Base-by-base conservation (phyloP, 1,140 invertebrate genomes). In the Drosophila kanapiae region DNA sequence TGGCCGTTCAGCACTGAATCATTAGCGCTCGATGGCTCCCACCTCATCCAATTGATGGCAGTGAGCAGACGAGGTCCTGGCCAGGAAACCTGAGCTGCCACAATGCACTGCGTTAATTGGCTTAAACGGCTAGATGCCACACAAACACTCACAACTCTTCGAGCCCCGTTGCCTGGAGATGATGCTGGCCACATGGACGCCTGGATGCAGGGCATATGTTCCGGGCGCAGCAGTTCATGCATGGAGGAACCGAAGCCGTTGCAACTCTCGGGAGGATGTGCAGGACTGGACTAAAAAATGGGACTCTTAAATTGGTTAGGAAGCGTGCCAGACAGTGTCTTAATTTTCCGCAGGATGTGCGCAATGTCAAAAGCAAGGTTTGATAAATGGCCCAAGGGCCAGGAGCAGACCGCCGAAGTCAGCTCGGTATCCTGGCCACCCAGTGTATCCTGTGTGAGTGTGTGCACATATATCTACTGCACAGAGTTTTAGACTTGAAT, bases 331-430 rank as follows among this genome's bases (percentile, higher is more conserved):
- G 81, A 77, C 82, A 90, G 78, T 86, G 83, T 86, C 83, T 86
- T 86, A 86, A 86, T 86, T 86, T 86, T 86, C 83, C 83, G 83
- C 83, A 82, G 83, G 83, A 86, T 87, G 83, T 86, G 83, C 84
- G 80, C 83, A 72, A 77, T 86, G 84, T 90, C 85, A 88, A 85
- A 85, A 90, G 69, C 62, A 85, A 88, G 77, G 67, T 81, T 88
- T 88, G 85, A 88, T 88, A 88, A 90, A 88, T 90, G 85, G 70
- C 74, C 31, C 51, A 47, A 8, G 61, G 62, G 45, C 51, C 56
- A 54, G 31, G 27, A 60, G 53, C 61, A 45, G 64, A 64, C 61
- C 59, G 56, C 59, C 62, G 57, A 71, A 71, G 62, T 53, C 80
- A 78, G 53, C 63, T 45, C 60, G 42, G 49, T 33, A 59, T 45